Base-by-base conservation (phyloP, 1,140 invertebrate genomes). In the Luehdorfia chinensis region DNA sequence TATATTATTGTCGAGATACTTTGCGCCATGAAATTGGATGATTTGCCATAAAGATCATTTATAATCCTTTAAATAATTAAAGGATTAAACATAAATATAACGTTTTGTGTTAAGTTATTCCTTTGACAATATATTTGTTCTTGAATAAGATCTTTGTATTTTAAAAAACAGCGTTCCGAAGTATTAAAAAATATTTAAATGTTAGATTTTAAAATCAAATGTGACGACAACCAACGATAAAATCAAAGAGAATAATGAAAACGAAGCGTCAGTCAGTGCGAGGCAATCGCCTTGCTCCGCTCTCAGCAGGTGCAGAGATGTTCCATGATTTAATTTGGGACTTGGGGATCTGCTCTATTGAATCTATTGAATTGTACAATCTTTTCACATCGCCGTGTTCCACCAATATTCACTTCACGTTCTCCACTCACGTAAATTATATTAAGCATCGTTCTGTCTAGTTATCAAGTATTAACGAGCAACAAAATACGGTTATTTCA, bases 291-390 rank as follows among this genome's bases (percentile, higher is more conserved):
- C 64, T 64, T 60, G 55, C 59, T 63, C 62, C 59, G 52, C 47
- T 52, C 47, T 56, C 61, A 58, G 59, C 75, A 80, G 76, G 73
- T 80, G 76, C 73, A 68, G 60, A 69, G 70, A 75, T 74, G 72
- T 80, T 78, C 66, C 71, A 75, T 85, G 76, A 85, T 85, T 80
- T 85, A 85, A 85, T 85, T 85, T 85, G 81, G 81, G 81, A 83
- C 72, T 80, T 74, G 66, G 81, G 81, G 78, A 83, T 71, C 66
- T 74, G 66, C 69, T 76, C 67, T 78, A 80, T 81, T 74, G 76
- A 75, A 81, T 78, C 70, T 80, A 78, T 80, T 77, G 68, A 67
- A 68, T 59, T 55, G 60, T 63, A 47, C 64, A 79, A 76, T 79
- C 75, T 75, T 75, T 79, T 68, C 69, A 70, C 68, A 59, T 55